Evolutionary conservation across 2,797 vertebrate species (phyloP), one percentile per base, ranked within the genome.

Genomic region (Trematomus bernacchii): DNA sequence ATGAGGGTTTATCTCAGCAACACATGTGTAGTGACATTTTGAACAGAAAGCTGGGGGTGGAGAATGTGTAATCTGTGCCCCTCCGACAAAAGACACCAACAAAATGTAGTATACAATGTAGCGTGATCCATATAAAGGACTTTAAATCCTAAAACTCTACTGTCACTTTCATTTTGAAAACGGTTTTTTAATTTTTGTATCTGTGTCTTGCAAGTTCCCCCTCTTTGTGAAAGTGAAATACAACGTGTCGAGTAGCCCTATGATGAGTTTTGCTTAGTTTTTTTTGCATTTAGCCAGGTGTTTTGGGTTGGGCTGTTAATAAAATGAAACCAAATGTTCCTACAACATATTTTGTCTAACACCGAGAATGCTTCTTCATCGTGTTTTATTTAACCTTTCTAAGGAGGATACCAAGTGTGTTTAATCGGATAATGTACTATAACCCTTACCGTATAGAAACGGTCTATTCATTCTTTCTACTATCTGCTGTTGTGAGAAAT

Each of bases 271-370:
- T n/a, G n/a, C n/a, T 52, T 8, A 21, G 54, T 3, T 44, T 48
- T 12, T 21, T 16, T 14, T 43, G 33, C 54, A 43, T 43, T 4
- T 6, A 42, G 21, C 23, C 33, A 10, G 67, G 3, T n/a, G 33
- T 11, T 42, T 30, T 11, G 19, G 51, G 46, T 6, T 14, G 48
- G 8, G 27, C 8, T 37, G 61, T 30, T 40, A 58, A 46, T 16
- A 46, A 4, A 37, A 60, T 60, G 37, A 40, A 61, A 73, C 52
- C 52, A 57, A 43, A 47, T 46, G 33, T 61, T 40, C 57, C 57
- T 27, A 75, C 18, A 53, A 60, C 51, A 12, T 23, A 27, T n/a
- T 12, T 16, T 7, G 33, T 21, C n/a, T 21, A 47, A 21, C 40
- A 11, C 10, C 42, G 15, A 40, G 3, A 21, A 13, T 19, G n/a